Conservation (phyloP, 2,888 invertebrate species). For the Cerastis leucographa region DNA sequence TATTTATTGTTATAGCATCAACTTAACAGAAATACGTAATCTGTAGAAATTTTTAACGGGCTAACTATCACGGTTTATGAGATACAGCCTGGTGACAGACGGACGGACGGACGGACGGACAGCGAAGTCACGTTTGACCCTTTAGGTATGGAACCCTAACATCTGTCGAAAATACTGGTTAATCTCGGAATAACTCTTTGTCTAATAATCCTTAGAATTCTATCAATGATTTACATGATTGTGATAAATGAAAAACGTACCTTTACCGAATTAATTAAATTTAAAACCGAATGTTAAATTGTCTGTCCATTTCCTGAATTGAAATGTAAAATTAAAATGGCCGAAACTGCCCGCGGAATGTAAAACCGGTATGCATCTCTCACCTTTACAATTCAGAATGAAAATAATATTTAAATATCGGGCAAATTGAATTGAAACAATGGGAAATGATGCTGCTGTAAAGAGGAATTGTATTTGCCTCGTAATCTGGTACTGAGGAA, state of each 20-base stretch:
- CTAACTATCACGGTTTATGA: too few relatives aligned
- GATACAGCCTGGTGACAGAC: too few relatives aligned
- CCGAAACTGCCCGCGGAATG: slow-evolving; percentile 6
- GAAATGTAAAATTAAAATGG: slow-evolving; percentile 43
- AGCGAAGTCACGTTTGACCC: too few relatives aligned
- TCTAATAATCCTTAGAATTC: background rate
- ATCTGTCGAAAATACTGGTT: background rate
- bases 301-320: slow-evolving; percentile 20
- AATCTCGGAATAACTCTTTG: background rate
- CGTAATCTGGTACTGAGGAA: background rate
- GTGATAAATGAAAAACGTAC: background rate
- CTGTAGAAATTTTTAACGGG: too few relatives aligned
- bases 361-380: slow-evolving; percentile 13
- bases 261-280: slow-evolving; percentile 10
- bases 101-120: too few relatives aligned
- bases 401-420: slow-evolving; percentile 54
- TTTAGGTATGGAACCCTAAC: too few relatives aligned
- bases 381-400: slow-evolving; percentile 33
- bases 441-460: slow-evolving; percentile 1
- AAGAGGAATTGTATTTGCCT: background rate
- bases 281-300: slow-evolving; percentile 26
- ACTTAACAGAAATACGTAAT: too few relatives aligned
- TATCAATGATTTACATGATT: background rate
- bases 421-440: slow-evolving; percentile 35
- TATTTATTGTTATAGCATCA: too few relatives aligned